Percentiles rank a stretch among this genome's conserved stretches.
Evolutionary conservation across 2,888 invertebrate species (phyloP).

Genomic region (Notocelia uddmanniana): DNA sequence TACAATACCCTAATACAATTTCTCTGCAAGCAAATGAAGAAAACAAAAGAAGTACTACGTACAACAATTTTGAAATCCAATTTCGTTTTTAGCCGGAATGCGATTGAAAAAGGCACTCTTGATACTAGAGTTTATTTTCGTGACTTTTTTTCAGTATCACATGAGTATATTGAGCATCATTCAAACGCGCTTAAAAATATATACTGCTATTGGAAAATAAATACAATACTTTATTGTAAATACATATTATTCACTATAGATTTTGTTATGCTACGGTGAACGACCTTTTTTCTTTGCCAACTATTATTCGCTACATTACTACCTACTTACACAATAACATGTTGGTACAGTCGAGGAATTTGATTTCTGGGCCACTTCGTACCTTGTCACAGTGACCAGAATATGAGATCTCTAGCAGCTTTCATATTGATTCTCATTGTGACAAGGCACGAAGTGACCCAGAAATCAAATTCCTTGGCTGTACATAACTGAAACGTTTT

Average conservation of each 20-base stretch:
- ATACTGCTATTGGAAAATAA: constrained; percentile 11
- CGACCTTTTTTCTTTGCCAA: background rate
- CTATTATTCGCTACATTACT: too few species aligned
- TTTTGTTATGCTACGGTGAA: background rate
- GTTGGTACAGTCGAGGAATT: too few species aligned
- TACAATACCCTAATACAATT: constrained; percentile 8
- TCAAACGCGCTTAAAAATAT: constrained; percentile 18
- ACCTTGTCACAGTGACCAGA: too few species aligned
- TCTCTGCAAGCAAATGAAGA: constrained; percentile 15
- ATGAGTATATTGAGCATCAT: constrained; percentile 13
- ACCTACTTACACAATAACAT: background rate
- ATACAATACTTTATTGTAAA: background rate
- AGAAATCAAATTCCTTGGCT: too few species aligned
- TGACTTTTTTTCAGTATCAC: constrained; percentile 21
- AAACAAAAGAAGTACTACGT: constrained; percentile 5
- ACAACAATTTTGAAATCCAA: constrained; percentile 10
- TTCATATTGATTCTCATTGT: too few species aligned
- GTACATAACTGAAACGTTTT: too few species aligned
- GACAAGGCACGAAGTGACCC: too few species aligned
- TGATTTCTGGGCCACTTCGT: too few species aligned
- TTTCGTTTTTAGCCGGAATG: constrained; percentile 2
- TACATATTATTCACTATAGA: background rate
- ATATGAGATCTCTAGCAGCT: too few species aligned
- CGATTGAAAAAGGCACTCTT: constrained; percentile 10
- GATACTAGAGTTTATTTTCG: constrained; percentile 24